phyloP scores from a whole-genome alignment of 2,888 invertebrate species.

The Eudasyphora cyanicolor region DNA sequence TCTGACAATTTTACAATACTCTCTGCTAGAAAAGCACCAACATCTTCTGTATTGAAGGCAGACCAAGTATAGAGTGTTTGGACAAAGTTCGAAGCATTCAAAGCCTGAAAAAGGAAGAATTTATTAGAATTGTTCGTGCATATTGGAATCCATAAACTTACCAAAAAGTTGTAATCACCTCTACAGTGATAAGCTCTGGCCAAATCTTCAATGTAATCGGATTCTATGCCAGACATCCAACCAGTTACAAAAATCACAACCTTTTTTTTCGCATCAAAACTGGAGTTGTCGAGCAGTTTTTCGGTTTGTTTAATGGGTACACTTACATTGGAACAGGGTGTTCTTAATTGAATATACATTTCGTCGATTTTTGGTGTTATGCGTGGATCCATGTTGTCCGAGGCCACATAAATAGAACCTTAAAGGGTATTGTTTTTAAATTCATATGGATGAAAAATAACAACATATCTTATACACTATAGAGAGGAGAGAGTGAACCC shows the following conservation, averaged over 20 bases:
- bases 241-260: slow-evolving; percentile 75
- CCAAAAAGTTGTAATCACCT: slow-evolving; percentile 72
- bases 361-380: slow-evolving; percentile 68
- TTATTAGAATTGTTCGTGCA: no score
- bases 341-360: slow-evolving; percentile 70
- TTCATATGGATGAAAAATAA: no score
- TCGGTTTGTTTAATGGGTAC: slow-evolving; percentile 67
- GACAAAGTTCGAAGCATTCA: slow-evolving; percentile 73
- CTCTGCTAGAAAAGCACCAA: slow-evolving; percentile 71
- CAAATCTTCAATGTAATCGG: slow-evolving; percentile 63
- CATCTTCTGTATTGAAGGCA: slow-evolving; percentile 73
- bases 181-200: slow-evolving; percentile 75
- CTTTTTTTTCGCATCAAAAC: slow-evolving; percentile 70
- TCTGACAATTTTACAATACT: slow-evolving; percentile 69
- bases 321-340: slow-evolving; percentile 66
- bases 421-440: background rate
- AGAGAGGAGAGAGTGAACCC: no score
- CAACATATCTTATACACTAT: no score
- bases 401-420: slow-evolving; percentile 68
- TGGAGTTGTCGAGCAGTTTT: slow-evolving; percentile 64
- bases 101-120: slow-evolving; percentile 63
- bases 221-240: slow-evolving; percentile 71
- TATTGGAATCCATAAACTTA: slow-evolving; percentile 61
- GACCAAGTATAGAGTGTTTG: slow-evolving; percentile 76
- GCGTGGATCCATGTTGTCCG: slow-evolving; percentile 63